These are phyloP conservation scores for Pachycephala philippinensis DNA, from an alignment of 2,113 vertebrate genomes.

Conservation along the genomic window DNA sequence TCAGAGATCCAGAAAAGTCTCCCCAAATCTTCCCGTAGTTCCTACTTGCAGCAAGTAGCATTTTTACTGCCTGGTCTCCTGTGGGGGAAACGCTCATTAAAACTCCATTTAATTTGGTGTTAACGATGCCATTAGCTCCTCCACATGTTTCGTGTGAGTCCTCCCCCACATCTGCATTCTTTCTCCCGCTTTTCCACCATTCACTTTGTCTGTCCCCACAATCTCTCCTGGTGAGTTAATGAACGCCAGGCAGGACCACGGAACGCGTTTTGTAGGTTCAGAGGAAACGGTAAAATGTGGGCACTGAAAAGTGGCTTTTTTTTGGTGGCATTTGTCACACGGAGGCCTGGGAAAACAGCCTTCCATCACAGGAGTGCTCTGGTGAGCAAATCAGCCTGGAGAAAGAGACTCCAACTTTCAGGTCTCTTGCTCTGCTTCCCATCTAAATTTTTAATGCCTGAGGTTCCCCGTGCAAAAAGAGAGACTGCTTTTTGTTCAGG, in stretches of 20 bases:
- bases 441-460: background rate
- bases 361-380: background rate
- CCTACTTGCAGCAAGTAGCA: background rate
- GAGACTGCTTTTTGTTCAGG: background rate
- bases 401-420: background rate
- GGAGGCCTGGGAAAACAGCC: background rate
- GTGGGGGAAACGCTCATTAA: background rate
- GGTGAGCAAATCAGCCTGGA: background rate
- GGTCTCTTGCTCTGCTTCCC: background rate
- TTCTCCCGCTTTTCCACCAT: background rate
- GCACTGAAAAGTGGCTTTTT: background rate
- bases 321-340: background rate
- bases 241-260: background rate
- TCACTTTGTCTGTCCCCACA: background rate
- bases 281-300: background rate
- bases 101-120: constrained; percentile 38
- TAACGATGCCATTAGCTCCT: constrained; percentile 20
- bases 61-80: background rate
- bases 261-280: background rate
- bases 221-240: background rate
- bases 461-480: background rate
- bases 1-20: background rate
- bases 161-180: constrained; percentile 15
- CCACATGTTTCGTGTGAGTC: background rate
- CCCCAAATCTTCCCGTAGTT: background rate